A percentile compares a stretch with the other conserved stretches of the same genome.
phyloP scores from a whole-genome alignment of 1,140 invertebrate species.

The Aphaenogaster floridana region DNA sequence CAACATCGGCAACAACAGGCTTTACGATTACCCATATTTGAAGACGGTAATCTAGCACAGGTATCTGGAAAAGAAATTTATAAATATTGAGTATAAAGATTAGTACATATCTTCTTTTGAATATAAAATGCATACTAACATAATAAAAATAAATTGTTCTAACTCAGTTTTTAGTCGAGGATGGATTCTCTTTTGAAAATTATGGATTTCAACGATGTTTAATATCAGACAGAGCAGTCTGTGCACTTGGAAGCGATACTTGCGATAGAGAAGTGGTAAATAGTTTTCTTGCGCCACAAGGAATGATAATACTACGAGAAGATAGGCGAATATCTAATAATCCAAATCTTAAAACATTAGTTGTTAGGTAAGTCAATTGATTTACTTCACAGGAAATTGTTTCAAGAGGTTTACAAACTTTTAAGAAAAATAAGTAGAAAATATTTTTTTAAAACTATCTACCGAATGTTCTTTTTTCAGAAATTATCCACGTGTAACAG shows the following conservation, averaged over 20 bases:
- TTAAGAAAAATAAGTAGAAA: not conserved
- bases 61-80: constrained; percentile 63
- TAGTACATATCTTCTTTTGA: not conserved
- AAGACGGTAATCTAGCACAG: constrained; percentile 79
- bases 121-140: constrained; percentile 11
- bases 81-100: not conserved
- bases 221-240: constrained; percentile 83
- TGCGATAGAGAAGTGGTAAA: constrained; percentile 76
- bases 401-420: not conserved
- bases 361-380: constrained; percentile 79
- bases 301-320: constrained; percentile 76
- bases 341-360: constrained; percentile 82
- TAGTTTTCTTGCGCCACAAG: constrained; percentile 65
- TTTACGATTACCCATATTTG: constrained; percentile 71
- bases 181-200: constrained; percentile 64
- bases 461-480: constrained; percentile 81
- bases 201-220: constrained; percentile 67
- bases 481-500: constrained; percentile 89
- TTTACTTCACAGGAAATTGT: constrained; percentile 13
- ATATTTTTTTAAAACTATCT: not conserved
- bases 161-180: constrained; percentile 68
- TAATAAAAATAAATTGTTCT: constrained; percentile 19
- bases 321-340: constrained; percentile 79
- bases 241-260: constrained; percentile 78
- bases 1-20: constrained; percentile 59